Evolutionary conservation across 1,140 invertebrate species (phyloP).

Genomic region (Melipona quadrifasciata): DNA sequence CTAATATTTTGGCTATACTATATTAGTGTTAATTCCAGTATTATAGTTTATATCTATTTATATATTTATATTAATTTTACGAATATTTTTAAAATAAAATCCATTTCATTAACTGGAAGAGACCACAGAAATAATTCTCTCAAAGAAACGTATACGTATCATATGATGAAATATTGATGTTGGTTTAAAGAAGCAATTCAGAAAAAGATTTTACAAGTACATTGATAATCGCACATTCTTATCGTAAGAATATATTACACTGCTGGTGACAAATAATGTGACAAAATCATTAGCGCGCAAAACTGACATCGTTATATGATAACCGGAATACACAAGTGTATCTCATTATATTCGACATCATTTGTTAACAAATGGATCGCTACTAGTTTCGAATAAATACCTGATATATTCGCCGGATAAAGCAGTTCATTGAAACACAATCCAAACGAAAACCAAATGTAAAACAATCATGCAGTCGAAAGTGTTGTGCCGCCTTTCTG

Average conservation of each 20-base stretch:
- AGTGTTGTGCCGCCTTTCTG: constrained; percentile 53
- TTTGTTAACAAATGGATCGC: constrained; percentile 14
- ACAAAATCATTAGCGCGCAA: neutral
- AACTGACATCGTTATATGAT: neutral
- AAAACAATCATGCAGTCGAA: constrained; percentile 37
- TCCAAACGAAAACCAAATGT: neutral
- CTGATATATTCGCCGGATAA: neutral
- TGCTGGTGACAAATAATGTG: neutral
- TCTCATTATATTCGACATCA: constrained; percentile 38
- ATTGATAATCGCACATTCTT: neutral
- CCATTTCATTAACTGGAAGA: neutral
- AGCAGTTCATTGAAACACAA: neutral
- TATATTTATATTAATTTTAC: too few species aligned
- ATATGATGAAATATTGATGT: neutral
- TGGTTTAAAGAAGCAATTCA: too few species aligned
- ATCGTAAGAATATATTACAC: neutral
- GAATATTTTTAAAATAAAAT: too few species aligned
- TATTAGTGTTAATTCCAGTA: too few species aligned
- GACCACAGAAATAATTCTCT: neutral
- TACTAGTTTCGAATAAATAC: constrained; percentile 46
- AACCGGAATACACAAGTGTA: constrained; percentile 28
- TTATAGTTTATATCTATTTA: too few species aligned
- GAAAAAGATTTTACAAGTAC: neutral
- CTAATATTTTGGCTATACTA: too few species aligned
- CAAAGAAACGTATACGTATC: neutral